Base-by-base conservation (phyloP, 2,113 vertebrate genomes). In the Stictonetta naevosa region DNA sequence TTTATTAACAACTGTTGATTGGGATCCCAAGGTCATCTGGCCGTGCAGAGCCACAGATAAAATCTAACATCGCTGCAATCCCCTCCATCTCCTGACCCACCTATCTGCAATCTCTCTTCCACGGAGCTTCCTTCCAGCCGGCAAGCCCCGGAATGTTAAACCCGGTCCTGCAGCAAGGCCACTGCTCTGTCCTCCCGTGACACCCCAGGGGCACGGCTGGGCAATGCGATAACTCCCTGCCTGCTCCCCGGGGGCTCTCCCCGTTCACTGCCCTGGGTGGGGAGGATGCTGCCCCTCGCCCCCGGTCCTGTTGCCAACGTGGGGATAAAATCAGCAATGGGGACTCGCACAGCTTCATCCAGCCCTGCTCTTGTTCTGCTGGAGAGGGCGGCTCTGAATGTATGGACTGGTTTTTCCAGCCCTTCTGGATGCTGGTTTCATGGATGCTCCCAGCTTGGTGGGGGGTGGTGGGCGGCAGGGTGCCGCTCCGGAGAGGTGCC, bases 1-100 rank as follows among this genome's bases (percentile, higher is more conserved):
- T 89, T 84, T 78, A 55, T 77, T 80, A 80, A 81, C 68, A 94
- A 52, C 62, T 94, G 84, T 87, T 95, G 90, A 68, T 71, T 69
- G 22, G 42, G 83, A 96, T 77, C 46, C 81, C 60, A 83, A 81
- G 88, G 92, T 83, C 2, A 0, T 59, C 33, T 28, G 26, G 74
- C 58, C 10, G 0, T 56, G 28, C 25, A 40, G 78, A 91, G 29
- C 15, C 2, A 1, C 67, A 81, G 88, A 92, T 89, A 90, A 90
- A 83, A 96, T 93, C 95, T 77, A 63, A 75, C 73, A 40, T n/a
- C 64, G 38, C 42, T 78, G 33, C 64, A 48, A 25, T 53, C 26
- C n/a, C 29, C 44, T 50, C 15, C 62, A 15, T 69, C 52, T 86
- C 71, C 34, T 53, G 53, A 56, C 78, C 66, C 68, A 10, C 58